These are phyloP conservation scores for Albula glossodonta DNA, from an alignment of 2,113 vertebrate species.

Conservation along the genomic window DNA sequence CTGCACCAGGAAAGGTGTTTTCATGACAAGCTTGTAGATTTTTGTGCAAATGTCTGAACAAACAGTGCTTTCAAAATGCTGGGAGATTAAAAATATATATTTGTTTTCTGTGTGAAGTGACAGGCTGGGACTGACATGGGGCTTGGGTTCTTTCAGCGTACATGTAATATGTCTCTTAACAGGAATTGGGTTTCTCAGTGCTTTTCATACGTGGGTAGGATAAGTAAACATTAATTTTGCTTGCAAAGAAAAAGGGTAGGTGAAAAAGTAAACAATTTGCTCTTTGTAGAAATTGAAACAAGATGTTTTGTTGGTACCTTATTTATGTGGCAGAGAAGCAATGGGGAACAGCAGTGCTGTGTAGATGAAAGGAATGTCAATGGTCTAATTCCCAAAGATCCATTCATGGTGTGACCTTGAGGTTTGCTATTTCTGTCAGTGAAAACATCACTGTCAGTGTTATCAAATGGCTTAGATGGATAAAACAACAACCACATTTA, in stretches of 20 bases:
- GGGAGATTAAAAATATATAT: neutral
- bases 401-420: neutral
- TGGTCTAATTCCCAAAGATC: neutral
- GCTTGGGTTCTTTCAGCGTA: neutral
- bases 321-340: neutral
- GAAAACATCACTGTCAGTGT: neutral
- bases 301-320: neutral
- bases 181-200: neutral
- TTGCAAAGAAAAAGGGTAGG: neutral
- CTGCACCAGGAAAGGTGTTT: neutral
- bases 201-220: neutral
- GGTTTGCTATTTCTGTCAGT: neutral
- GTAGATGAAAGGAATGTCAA: slow-evolving; percentile 3
- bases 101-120: neutral
- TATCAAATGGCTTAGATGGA: slow-evolving; percentile 11
- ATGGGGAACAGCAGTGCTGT: neutral
- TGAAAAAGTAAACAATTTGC: neutral
- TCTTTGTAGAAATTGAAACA: neutral
- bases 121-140: neutral
- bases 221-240: neutral
- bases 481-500: slow-evolving; percentile 2
- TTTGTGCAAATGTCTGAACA: neutral
- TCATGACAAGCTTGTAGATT: neutral
- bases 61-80: neutral
- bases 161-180: neutral